Evolutionary conservation across 2,113 vertebrate species (phyloP), one percentile per base, ranked within the genome.

Genomic region (Haemorhous mexicanus): DNA sequence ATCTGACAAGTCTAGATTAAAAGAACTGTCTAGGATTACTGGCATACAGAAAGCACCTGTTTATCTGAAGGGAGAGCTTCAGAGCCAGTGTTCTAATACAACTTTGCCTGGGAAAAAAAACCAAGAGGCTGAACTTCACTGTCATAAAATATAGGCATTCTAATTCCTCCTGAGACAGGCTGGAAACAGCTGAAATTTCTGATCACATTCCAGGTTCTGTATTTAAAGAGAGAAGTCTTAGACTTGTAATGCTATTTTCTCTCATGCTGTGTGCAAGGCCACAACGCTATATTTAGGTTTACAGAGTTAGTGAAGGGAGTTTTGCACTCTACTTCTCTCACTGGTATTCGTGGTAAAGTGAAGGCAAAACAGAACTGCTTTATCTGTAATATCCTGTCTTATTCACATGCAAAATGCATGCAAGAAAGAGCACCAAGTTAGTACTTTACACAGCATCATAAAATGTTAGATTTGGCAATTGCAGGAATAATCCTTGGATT

Each of bases 151-250:
- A 50, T 12, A n/a, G 82, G 41, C 73, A 85, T 83, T 30, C 64
- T 62, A 74, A 61, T 33, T 35, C 68, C 44, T 91, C 86, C 59
- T 0, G 0, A 83, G 68, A 59, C 90, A 56, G 1, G 6, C 2
- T 49, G 32, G 76, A 78, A 93, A 77, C 85, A 95, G 92, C 94
- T 96, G 94, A 90, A 78, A 75, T 75, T 66, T 77, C 84, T 70
- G 43, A 41, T 84, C 47, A 55, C 90, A 84, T 96, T 86, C 82
- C 95, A 92, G 64, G 64, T 55, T 88, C 76, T 80, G 88, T 90
- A 91, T 86, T 94, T 94, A 80, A 93, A 79, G 90, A 77, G 27
- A 86, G 77, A 91, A 91, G 95, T 73, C 69, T 89, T 84, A 94
- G 41, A 61, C 82, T 78, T 30, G 44, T 53, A 79, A 16, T 43